These are phyloP conservation scores for Drosophila buzzatii DNA, from an alignment of 2,888 invertebrate genomes.

Conservation along the genomic window DNA sequence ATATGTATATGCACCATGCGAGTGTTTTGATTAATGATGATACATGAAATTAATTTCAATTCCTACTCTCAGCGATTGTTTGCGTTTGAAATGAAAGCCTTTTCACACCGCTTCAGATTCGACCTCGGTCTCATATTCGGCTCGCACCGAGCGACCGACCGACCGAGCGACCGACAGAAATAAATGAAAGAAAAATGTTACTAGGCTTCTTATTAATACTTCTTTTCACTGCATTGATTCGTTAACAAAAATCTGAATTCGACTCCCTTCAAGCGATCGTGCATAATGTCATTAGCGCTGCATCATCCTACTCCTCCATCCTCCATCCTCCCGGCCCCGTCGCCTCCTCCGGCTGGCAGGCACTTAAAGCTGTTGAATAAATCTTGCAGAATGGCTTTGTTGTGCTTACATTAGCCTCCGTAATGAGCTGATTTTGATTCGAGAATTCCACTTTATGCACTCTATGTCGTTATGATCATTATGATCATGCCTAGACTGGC, in stretches of 20 bases:
- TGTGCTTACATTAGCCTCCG: conserved; percentile 82
- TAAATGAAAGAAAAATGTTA: conserved; percentile 44
- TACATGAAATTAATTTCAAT: conserved; percentile 85
- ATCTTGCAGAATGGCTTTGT: conserved; percentile 78
- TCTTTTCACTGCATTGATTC: conserved; percentile 68
- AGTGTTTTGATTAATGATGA: conserved; percentile 85
- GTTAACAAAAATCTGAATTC: conserved; percentile 49
- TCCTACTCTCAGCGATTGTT: conserved; percentile 80
- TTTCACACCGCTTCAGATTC: conserved; percentile 69
- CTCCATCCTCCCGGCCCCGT: no score
- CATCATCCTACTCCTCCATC: conserved; percentile 62
- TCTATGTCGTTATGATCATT: conserved; percentile 58
- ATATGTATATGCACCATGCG: conserved; percentile 54
- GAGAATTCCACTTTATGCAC: conserved; percentile 75
- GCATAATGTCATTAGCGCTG: conserved; percentile 78
- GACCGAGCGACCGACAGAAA: neutral
- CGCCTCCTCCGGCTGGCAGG: neutral
- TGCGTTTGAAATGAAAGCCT: conserved; percentile 79
- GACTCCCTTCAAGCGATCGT: conserved; percentile 58
- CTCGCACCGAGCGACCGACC: no score
- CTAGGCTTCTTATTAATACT: conserved; percentile 74
- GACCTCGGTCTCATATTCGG: conserved; percentile 27
- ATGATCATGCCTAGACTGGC: conserved; percentile 52
- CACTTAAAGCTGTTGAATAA: conserved; percentile 73
- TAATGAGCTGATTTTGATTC: conserved; percentile 79